phyloP scores from a whole-genome alignment of 2,888 invertebrate genomes.

The Stegana nigrithorax region DNA sequence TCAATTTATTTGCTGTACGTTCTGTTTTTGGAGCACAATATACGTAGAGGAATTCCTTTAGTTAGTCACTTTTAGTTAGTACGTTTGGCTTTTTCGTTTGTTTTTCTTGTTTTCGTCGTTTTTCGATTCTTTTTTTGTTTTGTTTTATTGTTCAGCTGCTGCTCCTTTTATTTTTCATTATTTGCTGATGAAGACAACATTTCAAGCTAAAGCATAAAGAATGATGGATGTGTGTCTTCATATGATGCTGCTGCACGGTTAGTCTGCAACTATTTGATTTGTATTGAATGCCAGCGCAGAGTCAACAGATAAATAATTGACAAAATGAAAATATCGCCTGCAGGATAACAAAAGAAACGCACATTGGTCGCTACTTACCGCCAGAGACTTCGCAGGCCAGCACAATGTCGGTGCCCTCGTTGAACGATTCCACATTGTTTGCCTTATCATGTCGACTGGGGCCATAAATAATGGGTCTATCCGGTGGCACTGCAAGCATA shows the following conservation, averaged over 20 bases:
- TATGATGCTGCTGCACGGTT: background rate
- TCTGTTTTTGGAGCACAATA: background rate
- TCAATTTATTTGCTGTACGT: background rate
- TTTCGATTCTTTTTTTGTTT: slow-evolving; percentile 1
- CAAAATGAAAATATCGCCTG: background rate
- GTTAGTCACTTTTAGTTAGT: too few species aligned
- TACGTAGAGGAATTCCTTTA: too few species aligned
- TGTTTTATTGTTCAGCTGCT: background rate
- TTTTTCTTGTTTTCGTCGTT: background rate
- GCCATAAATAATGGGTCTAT: slow-evolving; percentile 84
- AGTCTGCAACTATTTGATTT: slow-evolving; percentile 4
- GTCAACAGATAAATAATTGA: background rate
- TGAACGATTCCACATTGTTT: slow-evolving; percentile 83
- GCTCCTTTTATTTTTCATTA: background rate
- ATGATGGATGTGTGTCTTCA: slow-evolving; percentile 1
- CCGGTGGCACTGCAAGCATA: slow-evolving; percentile 79
- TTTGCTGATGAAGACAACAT: slow-evolving; percentile 16
- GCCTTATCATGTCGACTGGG: slow-evolving; percentile 81
- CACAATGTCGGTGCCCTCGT: slow-evolving; percentile 85
- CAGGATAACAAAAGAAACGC: background rate
- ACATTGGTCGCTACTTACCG: slow-evolving; percentile 73
- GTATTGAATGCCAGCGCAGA: too few species aligned
- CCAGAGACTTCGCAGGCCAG: slow-evolving; percentile 86
- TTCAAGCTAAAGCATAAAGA: background rate
- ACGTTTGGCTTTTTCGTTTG: background rate